Conservation (phyloP, 2,888 invertebrate genomes). For the Acanthosepion lycidas region DNA sequence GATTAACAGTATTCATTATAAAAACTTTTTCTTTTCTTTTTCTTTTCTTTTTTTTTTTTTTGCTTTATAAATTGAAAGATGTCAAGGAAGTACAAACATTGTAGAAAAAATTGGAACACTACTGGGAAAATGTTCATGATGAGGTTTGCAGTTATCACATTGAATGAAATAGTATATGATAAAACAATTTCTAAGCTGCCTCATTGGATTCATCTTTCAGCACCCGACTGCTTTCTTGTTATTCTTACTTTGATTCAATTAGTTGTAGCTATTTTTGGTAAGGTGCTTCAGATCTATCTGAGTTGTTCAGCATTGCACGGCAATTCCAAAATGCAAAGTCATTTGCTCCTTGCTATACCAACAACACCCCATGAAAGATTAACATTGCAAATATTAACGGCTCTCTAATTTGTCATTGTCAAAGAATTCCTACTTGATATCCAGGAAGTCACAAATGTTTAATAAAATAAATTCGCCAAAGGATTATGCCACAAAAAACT, state of each 20-base stretch:
- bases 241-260: slow-evolving; percentile 21
- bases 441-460: neutral
- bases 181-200: slow-evolving; percentile 20
- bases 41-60: neutral
- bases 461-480: neutral
- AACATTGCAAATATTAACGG: neutral
- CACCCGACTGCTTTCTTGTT: neutral
- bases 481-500: no score
- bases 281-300: neutral
- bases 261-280: neutral
- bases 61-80: neutral
- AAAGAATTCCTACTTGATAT: neutral
- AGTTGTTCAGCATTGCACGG: neutral
- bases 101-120: neutral
- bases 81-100: neutral
- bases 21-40: neutral
- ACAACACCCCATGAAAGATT: neutral
- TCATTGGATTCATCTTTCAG: slow-evolving; percentile 33
- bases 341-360: slow-evolving; percentile 4
- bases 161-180: slow-evolving; percentile 11
- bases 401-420: neutral
- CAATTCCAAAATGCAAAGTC: neutral
- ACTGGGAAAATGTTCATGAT: neutral
- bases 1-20: neutral
- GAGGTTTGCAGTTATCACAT: slow-evolving; percentile 11